Conservation (phyloP, 2,113 vertebrate genomes). For the Antigone vipio region DNA sequence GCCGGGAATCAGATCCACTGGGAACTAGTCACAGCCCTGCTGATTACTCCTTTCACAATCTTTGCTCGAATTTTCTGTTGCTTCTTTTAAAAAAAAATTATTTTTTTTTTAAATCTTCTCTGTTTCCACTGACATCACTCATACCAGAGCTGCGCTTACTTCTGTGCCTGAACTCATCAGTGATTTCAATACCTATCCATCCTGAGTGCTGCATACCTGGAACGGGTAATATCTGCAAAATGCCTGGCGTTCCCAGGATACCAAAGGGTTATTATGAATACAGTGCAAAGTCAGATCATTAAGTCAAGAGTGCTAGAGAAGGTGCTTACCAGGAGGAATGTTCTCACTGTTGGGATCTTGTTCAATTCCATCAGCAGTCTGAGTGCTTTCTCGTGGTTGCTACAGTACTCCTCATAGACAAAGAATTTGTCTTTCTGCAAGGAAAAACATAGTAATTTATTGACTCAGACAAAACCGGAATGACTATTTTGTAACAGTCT, state of each 20-base stretch:
- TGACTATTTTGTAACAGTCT: not conserved
- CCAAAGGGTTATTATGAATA: not conserved
- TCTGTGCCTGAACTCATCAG: not conserved
- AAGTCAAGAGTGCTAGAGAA: not conserved
- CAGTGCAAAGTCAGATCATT: not conserved
- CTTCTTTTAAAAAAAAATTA: not conserved
- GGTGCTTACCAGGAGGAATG: conserved; percentile 92
- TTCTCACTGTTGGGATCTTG: conserved; percentile 90
- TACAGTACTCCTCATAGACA: conserved; percentile 97
- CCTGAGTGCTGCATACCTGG: not conserved
- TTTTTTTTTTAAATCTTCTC: not conserved
- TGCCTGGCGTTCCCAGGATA: not conserved
- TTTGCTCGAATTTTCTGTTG: not conserved
- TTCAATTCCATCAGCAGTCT: conserved; percentile 95
- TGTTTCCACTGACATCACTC: not conserved
- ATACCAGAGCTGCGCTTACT: not conserved
- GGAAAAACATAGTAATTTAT: conserved; percentile 23
- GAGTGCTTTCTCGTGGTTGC: conserved; percentile 97
- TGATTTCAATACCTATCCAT: not conserved
- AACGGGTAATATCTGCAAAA: not conserved
- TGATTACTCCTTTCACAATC: not conserved
- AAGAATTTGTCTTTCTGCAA: conserved; percentile 92
- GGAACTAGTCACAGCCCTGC: not conserved
- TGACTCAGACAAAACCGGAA: not conserved
- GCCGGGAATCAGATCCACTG: not conserved